These are phyloP conservation scores for Oscheius sp. DNA, from an alignment of 2,888 invertebrate species.

Conservation along the genomic window DNA sequence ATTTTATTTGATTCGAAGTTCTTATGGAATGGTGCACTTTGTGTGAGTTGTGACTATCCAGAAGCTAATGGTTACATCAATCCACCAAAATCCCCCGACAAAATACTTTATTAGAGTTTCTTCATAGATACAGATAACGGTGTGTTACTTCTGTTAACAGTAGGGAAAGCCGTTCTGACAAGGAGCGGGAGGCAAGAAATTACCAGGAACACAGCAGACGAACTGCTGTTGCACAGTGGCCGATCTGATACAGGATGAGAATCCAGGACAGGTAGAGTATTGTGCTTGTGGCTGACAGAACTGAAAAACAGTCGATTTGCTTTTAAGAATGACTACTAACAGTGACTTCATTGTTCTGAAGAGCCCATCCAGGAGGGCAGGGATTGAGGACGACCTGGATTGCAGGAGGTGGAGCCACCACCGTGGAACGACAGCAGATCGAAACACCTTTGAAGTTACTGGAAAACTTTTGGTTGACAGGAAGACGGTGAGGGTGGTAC, in stretches of 20 bases:
- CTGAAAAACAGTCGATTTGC: conserved; percentile 14
- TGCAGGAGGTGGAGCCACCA: conserved; percentile 9
- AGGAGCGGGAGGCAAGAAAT: conserved; percentile 4
- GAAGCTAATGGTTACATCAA: too few relatives aligned
- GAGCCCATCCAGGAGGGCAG: conserved; percentile 38
- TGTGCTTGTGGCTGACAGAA: conserved; percentile 27
- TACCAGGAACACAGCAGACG: conserved; percentile 39
- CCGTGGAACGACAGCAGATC: conserved; percentile 34
- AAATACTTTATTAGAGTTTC: neutral
- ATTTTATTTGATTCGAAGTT: too few relatives aligned
- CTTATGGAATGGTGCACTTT: too few relatives aligned
- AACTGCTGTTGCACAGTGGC: conserved; percentile 30
- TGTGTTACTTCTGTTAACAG: conserved; percentile 18
- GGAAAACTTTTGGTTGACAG: neutral
- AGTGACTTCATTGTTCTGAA: conserved; percentile 27
- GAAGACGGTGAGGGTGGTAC: neutral
- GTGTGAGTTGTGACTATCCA: too few relatives aligned
- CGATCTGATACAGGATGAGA: conserved; percentile 36
- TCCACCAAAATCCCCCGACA: too few relatives aligned
- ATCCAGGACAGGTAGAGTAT: conserved; percentile 35
- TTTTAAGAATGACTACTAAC: conserved; percentile 5
- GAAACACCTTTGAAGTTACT: conserved; percentile 33
- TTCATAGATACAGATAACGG: neutral
- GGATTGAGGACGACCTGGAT: conserved; percentile 7
- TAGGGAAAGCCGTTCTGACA: conserved; percentile 25